Conservation (phyloP, 2,113 vertebrate species). For the Cinclus mexicanus region DNA sequence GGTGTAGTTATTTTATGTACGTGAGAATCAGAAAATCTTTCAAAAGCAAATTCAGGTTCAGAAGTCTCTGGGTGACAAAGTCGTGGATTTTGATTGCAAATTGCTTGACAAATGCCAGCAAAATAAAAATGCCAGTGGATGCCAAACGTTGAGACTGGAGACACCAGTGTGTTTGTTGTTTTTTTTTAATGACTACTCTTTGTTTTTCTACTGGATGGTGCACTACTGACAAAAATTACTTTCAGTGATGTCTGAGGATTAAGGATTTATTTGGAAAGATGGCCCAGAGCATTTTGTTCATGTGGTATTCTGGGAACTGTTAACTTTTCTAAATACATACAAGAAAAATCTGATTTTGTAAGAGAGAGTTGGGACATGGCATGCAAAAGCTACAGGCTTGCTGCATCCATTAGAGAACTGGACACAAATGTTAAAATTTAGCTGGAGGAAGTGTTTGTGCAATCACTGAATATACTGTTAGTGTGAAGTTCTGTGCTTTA, state of each 20-base stretch:
- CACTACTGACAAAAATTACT: not conserved
- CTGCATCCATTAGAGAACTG: not conserved
- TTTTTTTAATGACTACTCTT: not conserved
- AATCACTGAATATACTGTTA: not conserved
- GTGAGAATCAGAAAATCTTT: not conserved
- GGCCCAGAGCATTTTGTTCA: not conserved
- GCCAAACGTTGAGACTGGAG: not conserved
- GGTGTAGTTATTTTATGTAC: not conserved
- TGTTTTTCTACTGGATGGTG: not conserved
- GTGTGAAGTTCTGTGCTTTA: not conserved
- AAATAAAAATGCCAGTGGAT: not conserved
- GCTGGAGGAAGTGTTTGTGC: not conserved
- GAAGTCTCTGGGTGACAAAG: not conserved
- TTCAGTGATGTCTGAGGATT: not conserved
- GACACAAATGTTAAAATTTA: not conserved
- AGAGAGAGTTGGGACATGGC: not conserved
- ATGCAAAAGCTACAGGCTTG: not conserved
- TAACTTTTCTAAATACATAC: not conserved
- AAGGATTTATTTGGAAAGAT: conserved; percentile 35
- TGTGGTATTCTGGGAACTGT: not conserved
- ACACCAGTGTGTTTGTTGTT: not conserved
- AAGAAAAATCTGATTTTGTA: conserved; percentile 36
- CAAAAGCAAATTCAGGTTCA: not conserved
- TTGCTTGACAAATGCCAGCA: not conserved
- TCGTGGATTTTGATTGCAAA: not conserved